phyloP scores from a whole-genome alignment of 1,140 invertebrate species.

The Phortica variegata region DNA sequence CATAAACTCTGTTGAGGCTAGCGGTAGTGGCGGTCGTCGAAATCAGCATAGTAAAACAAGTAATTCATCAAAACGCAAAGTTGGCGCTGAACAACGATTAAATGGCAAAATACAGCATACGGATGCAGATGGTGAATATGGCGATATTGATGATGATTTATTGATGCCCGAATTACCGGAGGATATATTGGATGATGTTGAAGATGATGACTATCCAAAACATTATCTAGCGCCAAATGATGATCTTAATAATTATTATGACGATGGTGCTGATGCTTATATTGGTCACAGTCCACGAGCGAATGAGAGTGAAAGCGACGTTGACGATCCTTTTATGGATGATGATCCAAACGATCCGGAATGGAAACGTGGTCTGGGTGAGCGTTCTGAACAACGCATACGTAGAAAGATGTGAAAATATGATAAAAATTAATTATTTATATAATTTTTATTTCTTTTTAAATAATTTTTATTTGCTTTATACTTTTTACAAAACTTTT shows the following conservation, averaged over 20 bases:
- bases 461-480: slow-evolving; percentile 23
- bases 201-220: slow-evolving; percentile 39
- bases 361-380: slow-evolving; percentile 59
- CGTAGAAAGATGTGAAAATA: not conserved
- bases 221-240: slow-evolving; percentile 44
- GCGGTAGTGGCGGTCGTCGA: not conserved
- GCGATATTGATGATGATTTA: slow-evolving; percentile 18
- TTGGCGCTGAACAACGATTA: not conserved
- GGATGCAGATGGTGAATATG: slow-evolving; percentile 5
- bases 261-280: slow-evolving; percentile 35
- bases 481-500: no score
- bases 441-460: slow-evolving; percentile 24
- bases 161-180: not conserved
- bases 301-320: slow-evolving; percentile 60
- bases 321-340: slow-evolving; percentile 61
- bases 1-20: no score
- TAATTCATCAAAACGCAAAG: not conserved
- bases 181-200: slow-evolving; percentile 32
- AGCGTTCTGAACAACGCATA: slow-evolving; percentile 14
- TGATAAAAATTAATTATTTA: slow-evolving; percentile 1
- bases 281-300: slow-evolving; percentile 18
- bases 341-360: slow-evolving; percentile 83
- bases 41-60: slow-evolving; percentile 1
- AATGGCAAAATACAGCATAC: slow-evolving; percentile 6
- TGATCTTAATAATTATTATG: slow-evolving; percentile 24